Evolutionary conservation across 2,113 vertebrate species (phyloP).

Genomic region (Sardina pilchardus): DNA sequence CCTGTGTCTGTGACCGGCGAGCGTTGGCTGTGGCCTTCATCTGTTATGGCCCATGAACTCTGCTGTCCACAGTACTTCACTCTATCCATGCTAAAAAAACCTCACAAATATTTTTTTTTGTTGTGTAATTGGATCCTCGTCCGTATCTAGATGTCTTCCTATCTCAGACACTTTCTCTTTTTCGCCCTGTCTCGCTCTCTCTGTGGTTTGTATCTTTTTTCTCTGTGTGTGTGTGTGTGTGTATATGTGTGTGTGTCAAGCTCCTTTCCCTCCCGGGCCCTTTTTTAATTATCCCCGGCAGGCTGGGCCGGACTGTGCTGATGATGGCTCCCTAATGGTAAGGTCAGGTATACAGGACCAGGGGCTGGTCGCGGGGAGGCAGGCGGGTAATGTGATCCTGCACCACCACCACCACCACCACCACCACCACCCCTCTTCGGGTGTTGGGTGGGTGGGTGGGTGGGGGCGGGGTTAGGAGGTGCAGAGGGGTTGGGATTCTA

Average conservation of each 20-base stretch:
- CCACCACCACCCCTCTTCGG: neutral
- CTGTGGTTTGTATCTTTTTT: neutral
- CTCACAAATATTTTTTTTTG: neutral
- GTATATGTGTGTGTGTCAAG: neutral
- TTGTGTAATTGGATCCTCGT: neutral
- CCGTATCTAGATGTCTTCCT: neutral
- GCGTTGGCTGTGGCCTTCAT: neutral
- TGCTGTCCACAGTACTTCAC: neutral
- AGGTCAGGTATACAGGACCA: neutral
- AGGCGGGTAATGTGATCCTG: neutral
- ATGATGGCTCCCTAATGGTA: neutral
- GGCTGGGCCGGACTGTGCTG: neutral
- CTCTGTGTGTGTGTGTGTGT: neutral
- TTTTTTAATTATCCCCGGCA: neutral
- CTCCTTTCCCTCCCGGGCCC: neutral
- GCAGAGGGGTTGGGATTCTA: neutral
- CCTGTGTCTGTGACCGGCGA: neutral
- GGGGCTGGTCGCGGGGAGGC: no score
- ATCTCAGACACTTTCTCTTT: neutral
- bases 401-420: neutral
- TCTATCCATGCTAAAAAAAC: neutral
- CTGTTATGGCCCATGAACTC: neutral
- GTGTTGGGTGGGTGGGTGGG: neutral
- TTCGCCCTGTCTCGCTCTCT: no score
- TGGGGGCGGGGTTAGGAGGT: neutral